phyloP scores from a whole-genome alignment of 2,888 invertebrate genomes.

The Macaria notata region DNA sequence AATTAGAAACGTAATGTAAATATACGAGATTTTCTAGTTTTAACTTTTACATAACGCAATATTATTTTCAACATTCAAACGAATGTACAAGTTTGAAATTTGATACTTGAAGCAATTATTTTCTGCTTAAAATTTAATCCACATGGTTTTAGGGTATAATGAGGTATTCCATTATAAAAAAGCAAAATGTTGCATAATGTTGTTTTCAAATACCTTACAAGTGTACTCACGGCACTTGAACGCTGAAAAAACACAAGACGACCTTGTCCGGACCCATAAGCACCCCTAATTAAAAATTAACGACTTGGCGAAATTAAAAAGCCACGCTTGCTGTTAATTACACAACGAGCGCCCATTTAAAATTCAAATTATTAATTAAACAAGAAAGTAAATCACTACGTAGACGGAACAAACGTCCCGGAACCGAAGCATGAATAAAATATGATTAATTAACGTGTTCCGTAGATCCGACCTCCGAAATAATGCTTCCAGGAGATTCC shows the following conservation, averaged over 20 bases:
- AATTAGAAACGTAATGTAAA: no score
- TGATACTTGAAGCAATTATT: no score
- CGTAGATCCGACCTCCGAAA: slow-evolving; percentile 14
- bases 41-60: no score
- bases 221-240: not conserved
- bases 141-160: no score
- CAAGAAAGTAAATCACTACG: slow-evolving; percentile 24
- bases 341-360: slow-evolving; percentile 15
- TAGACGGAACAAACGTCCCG: slow-evolving; percentile 26
- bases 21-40: no score
- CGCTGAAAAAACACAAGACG: slow-evolving; percentile 6
- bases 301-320: slow-evolving; percentile 18
- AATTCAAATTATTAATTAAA: slow-evolving; percentile 22
- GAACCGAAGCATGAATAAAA: slow-evolving; percentile 32
- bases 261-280: slow-evolving; percentile 15
- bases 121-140: no score
- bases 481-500: slow-evolving; percentile 8
- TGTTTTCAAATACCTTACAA: not conserved
- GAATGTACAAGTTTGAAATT: no score
- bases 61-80: no score
- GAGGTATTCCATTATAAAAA: no score
- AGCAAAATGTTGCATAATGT: not conserved
- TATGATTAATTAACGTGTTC: slow-evolving; percentile 31
- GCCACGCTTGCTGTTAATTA: slow-evolving; percentile 13
- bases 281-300: slow-evolving; percentile 19